Conservation (phyloP, 2,888 invertebrate genomes). For the Latrodectus hesperus region DNA sequence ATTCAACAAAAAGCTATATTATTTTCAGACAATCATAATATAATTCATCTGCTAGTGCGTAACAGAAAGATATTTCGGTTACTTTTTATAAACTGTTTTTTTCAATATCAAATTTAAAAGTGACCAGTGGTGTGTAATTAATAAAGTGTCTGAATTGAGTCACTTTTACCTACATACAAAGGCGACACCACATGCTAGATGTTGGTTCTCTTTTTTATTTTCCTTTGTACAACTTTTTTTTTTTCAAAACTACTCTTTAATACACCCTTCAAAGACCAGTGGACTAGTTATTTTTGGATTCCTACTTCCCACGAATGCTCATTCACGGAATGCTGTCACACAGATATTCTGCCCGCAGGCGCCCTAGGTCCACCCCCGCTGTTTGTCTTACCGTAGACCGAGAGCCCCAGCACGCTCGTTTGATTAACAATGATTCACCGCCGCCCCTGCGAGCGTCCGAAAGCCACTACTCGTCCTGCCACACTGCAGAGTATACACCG, state of each 20-base stretch:
- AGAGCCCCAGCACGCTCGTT: constrained; percentile 53
- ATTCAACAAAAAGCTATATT: too few relatives aligned
- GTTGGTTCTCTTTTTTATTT: constrained; percentile 2
- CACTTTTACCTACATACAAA: constrained; percentile 31
- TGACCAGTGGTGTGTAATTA: constrained; percentile 30
- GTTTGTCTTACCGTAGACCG: constrained; percentile 52
- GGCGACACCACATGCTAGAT: not conserved
- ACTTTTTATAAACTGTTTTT: not conserved
- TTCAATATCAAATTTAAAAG: not conserved
- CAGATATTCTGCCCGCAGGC: constrained; percentile 42
- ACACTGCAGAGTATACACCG: not conserved
- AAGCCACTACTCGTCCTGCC: too few relatives aligned
- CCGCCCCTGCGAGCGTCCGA: constrained; percentile 7
- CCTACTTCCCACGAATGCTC: constrained; percentile 30
- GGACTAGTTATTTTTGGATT: constrained; percentile 23
- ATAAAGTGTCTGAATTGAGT: constrained; percentile 14
- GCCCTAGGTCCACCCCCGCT: constrained; percentile 25
- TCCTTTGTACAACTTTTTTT: not conserved
- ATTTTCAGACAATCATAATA: too few relatives aligned
- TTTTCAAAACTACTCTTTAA: not conserved
- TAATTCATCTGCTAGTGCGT: too few relatives aligned
- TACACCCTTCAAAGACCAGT: constrained; percentile 37
- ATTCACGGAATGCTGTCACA: constrained; percentile 42
- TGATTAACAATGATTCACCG: constrained; percentile 69
- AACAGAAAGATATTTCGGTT: too few relatives aligned